A percentile compares a stretch with the other conserved stretches of the same genome.
Evolutionary conservation across 2,113 vertebrate species (phyloP).

Genomic region (Nothoprocta perdicaria): DNA sequence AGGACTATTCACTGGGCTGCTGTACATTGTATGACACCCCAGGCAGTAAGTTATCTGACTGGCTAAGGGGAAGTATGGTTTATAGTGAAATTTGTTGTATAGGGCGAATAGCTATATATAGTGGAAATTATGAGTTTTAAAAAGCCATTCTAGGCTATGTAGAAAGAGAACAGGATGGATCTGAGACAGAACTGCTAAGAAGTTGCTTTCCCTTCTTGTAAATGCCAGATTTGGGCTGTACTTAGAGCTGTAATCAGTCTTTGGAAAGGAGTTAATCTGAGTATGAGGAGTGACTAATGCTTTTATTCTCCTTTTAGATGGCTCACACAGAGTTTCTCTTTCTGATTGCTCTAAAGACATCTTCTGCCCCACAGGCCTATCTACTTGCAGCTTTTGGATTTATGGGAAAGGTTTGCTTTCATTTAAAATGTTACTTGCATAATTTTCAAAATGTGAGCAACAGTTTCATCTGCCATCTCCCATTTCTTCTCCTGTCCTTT

Average conservation of each 20-base stretch:
- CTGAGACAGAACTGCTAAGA: neutral
- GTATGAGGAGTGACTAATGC: slow-evolving; percentile 38
- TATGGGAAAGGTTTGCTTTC: neutral
- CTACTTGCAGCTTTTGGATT: neutral
- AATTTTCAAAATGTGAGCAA: slow-evolving; percentile 23
- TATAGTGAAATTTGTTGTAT: neutral
- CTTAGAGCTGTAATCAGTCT: slow-evolving; percentile 38
- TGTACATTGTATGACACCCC: neutral
- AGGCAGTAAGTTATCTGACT: neutral
- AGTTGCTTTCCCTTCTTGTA: neutral
- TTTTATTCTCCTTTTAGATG: slow-evolving; percentile 10
- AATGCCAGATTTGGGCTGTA: slow-evolving; percentile 18
- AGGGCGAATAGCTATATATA: neutral
- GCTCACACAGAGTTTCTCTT: slow-evolving; percentile 7
- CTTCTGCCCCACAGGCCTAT: slow-evolving; percentile 14
- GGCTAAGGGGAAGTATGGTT: neutral
- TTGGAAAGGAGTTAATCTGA: slow-evolving; percentile 54
- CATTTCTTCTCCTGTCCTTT: neutral
- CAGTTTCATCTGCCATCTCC: neutral
- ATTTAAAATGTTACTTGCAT: slow-evolving; percentile 7
- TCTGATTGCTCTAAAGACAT: slow-evolving; percentile 17
- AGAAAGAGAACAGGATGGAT: neutral
- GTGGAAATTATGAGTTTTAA: neutral
- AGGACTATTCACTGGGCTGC: neutral
- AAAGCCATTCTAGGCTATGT: neutral